These are phyloP conservation scores for Epsilonema sp. DNA, from an alignment of 2,888 invertebrate genomes.

Conservation along the genomic window DNA sequence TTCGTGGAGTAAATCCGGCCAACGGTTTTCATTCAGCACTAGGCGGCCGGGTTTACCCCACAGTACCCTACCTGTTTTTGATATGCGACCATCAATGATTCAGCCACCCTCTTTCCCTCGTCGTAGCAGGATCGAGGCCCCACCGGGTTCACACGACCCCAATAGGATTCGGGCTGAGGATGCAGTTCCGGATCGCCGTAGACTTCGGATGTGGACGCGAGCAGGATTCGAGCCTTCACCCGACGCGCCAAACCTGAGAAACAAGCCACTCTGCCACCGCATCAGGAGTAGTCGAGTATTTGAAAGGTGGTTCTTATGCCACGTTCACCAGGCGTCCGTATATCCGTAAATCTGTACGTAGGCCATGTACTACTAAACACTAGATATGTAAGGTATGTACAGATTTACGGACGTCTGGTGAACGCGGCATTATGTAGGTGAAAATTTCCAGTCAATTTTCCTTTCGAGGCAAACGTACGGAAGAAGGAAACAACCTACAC, in stretches of 20 bases:
- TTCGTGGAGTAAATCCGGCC: not conserved
- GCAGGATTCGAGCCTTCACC: slow-evolving; percentile 70
- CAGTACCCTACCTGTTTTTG: slow-evolving; percentile 61
- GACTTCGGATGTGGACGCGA: slow-evolving; percentile 95
- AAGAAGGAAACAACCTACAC: too few species aligned
- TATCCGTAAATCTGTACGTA: too few species aligned
- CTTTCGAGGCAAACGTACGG: too few species aligned
- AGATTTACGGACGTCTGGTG: too few species aligned
- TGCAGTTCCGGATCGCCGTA: slow-evolving; percentile 97
- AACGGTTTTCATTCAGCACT: not conserved
- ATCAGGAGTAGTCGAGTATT: not conserved
- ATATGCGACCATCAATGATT: slow-evolving; percentile 85
- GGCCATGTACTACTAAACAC: too few species aligned
- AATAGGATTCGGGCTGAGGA: slow-evolving; percentile 90
- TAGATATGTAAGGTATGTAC: too few species aligned
- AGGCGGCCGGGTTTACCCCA: too few species aligned
- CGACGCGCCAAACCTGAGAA: slow-evolving; percentile 72
- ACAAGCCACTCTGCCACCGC: too few species aligned
- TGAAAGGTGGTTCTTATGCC: too few species aligned
- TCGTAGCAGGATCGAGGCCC: slow-evolving; percentile 76
- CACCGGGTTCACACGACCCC: slow-evolving; percentile 98
- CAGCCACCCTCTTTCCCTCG: slow-evolving; percentile 95
- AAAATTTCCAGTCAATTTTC: too few species aligned
- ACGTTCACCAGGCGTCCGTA: too few species aligned
- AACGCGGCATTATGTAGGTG: too few species aligned